These are phyloP conservation scores for Hiodon alosoides DNA, from an alignment of 2,113 vertebrate species.

Conservation along the genomic window DNA sequence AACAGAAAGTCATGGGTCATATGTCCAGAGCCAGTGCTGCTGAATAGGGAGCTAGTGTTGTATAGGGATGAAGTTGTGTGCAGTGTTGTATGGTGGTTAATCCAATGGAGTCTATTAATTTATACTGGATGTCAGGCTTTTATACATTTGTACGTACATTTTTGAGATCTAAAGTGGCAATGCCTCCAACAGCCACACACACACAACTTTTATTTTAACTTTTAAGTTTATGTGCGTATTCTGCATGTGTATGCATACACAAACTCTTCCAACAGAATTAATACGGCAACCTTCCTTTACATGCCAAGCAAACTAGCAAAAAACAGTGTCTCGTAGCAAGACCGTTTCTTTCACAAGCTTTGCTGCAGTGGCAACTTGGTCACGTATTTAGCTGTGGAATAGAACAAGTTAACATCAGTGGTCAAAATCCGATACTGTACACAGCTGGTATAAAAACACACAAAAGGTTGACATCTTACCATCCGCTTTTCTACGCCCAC, in stretches of 20 bases:
- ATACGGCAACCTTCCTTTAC: not conserved
- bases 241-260: not conserved
- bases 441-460: not conserved
- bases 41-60: too few relatives aligned
- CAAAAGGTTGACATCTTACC: not conserved
- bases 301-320: too few relatives aligned
- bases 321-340: not conserved
- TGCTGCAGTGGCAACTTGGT: not conserved
- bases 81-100: too few relatives aligned
- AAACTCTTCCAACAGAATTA: not conserved
- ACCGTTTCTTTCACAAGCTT: not conserved
- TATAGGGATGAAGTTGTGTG: too few relatives aligned
- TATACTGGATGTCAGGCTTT: not conserved
- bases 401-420: not conserved
- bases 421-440: not conserved
- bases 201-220: too few relatives aligned
- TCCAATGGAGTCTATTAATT: not conserved
- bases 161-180: too few relatives aligned
- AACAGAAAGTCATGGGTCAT: too few relatives aligned
- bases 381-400: not conserved
- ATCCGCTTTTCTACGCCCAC: not conserved
- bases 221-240: not conserved
- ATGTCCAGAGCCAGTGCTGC: too few relatives aligned
- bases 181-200: not conserved
- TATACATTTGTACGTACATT: not conserved